These are phyloP conservation scores for Campylorhamphus procurvoides DNA, from an alignment of 2,113 vertebrate genomes.

Conservation along the genomic window DNA sequence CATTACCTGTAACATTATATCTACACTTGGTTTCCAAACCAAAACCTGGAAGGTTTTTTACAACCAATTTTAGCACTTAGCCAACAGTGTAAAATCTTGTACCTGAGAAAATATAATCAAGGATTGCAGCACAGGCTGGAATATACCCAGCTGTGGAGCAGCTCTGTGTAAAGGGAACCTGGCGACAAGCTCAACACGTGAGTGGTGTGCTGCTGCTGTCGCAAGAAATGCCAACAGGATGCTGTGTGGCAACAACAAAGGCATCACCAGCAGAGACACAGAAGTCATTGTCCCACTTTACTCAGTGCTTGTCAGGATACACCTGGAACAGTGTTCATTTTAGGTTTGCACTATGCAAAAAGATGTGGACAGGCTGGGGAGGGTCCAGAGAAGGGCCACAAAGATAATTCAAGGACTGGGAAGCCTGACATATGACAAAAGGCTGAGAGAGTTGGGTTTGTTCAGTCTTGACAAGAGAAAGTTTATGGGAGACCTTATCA, in stretches of 20 bases:
- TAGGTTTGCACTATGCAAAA: not conserved
- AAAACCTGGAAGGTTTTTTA: not conserved
- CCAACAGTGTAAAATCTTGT: not conserved
- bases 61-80: not conserved
- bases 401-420: not conserved
- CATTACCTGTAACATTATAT: not conserved
- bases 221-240: rapidly evolving
- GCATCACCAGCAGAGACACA: not conserved
- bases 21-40: not conserved
- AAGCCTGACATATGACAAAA: not conserved
- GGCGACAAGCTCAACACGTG: not conserved
- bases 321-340: not conserved
- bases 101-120: not conserved
- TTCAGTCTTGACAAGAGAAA: not conserved
- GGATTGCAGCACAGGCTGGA: not conserved
- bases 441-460: not conserved
- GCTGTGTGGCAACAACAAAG: not conserved
- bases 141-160: not conserved
- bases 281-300: not conserved
- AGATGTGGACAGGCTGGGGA: not conserved
- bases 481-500: not conserved
- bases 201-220: not conserved
- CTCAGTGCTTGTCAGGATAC: not conserved
- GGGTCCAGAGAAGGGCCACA: not conserved
- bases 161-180: not conserved